Base-by-base conservation (phyloP, 1,140 invertebrate genomes). In the Drosophila melanogaster region DNA sequence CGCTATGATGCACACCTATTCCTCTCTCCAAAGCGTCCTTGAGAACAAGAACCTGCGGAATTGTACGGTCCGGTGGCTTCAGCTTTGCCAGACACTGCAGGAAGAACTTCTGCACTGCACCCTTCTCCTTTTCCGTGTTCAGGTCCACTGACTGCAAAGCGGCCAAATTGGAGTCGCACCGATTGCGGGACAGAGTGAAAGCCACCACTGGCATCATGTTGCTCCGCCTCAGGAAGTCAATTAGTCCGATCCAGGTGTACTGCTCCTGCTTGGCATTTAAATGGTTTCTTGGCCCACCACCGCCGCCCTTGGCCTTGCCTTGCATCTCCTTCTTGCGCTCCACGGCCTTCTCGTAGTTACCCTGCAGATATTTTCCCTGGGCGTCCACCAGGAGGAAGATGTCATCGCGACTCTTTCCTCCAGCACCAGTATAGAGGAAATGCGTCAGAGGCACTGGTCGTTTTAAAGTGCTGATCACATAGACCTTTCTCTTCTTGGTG, bases 1-100 rank as follows among this genome's bases (percentile, higher is more conserved):
- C 98, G 93, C 98, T 99, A 92, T 99, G 98, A 93, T 99, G 98
- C 14, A 99, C 95, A 0, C 98, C 98, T 70, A 99, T 96, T 0
- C 99, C 99, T 75, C 95, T 94, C 84, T 95, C 94, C n/a, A 99
- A 91, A 11, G 98, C 94, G 46, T 96, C 94, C 90, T 95, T 94
- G 92, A 99, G 94, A 59, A 94, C 94, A 22, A 94, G 91, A 5
- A 96, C 97, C 94, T 99, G 98, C 3, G 98, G 98, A 56, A 99
- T 93, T 67, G 95, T 93, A 78, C 95, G 94, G 92, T 99, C 98
- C 1, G 95, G 94, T 50, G 96, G 95, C 87, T 98, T 98, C 0
- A 99, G 93, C 75, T 95, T 94, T 50, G 95, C 94, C 10, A 99
- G 94, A 81, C 97, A 97, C 74, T 96, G 94, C 78, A 99, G 97